Base-by-base conservation (phyloP, 2,888 invertebrate genomes). In the Eristalis intricaria region DNA sequence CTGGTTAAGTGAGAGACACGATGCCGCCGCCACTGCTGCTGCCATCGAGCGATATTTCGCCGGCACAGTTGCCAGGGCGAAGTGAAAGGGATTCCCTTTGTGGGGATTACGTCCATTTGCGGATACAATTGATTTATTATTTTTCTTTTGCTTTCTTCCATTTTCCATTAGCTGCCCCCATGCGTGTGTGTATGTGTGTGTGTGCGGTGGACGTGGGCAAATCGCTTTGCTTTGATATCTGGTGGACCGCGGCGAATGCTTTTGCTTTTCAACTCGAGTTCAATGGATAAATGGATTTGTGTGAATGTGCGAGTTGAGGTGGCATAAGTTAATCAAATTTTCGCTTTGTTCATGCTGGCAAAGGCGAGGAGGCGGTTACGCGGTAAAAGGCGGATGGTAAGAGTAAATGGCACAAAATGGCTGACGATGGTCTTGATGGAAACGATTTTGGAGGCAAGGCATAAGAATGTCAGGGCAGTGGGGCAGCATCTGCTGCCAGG, bases 201-300 rank as follows among this genome's bases (percentile, higher is more conserved):
- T n/a, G 50, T 69, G 63, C 26, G 60, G 75, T 75, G 29, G 35
- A 35, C 43, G 38, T 66, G 70, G 63, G 43, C 11, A 77, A 84
- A 70, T 50, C 79, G 65, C 73, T 85, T 76, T 81, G 74, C 78
- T 84, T 79, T 78, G 77, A 83, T 83, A 73, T 82, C 70, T 70
- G 65, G 43, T 43, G 4, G 29, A 22, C 13, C 29, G 64, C 13
- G n/a, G 43, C 15, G 35, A 50, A 29, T 73, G 70, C 40, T 13
- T 50, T 19, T 19, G 50, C 19, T 8, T n/a, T 50, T 50, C 19
- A 50, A 19, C 19, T 19, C 26, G 74, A 69, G 75, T 81, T 81
- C 70, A 75, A 58, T 75, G 70, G 64, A 69, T 70, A 75, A 81
- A 81, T 70, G 60, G 69, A 80, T 69, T 80, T 74, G 64, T 74